Conservation (phyloP, 2,888 invertebrate species). For the Hemicrepidius hirtus region DNA sequence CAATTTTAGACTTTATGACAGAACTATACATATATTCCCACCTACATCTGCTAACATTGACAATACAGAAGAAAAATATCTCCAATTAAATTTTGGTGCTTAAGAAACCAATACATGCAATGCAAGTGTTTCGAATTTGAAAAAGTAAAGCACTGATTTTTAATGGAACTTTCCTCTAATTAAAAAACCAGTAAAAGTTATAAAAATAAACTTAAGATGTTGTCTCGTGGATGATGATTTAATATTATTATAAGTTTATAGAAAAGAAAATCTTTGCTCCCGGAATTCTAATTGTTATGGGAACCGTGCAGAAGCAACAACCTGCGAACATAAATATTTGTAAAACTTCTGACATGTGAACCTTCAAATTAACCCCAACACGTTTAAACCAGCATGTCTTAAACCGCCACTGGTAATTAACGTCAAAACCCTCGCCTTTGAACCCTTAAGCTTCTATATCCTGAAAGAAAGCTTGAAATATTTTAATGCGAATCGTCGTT, state of each 20-base stretch:
- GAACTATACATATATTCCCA: too few species aligned
- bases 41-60: too few species aligned
- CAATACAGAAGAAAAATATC: too few species aligned
- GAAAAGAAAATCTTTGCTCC: constrained; percentile 2
- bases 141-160: too few species aligned
- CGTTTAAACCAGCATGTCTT: constrained; percentile 15
- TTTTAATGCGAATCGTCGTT: constrained; percentile 11
- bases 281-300: constrained; percentile 30
- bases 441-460: neutral
- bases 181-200: too few species aligned
- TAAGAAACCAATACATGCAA: too few species aligned
- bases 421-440: constrained; percentile 14
- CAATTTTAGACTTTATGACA: too few species aligned
- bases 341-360: constrained; percentile 43
- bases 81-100: too few species aligned
- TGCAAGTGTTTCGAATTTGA: too few species aligned
- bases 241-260: neutral
- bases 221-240: neutral
- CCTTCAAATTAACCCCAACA: constrained; percentile 30
- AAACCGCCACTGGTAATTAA: constrained; percentile 25
- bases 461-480: neutral
- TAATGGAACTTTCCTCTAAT: too few species aligned
- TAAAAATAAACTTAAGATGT: too few species aligned
- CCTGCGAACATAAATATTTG: constrained; percentile 44
- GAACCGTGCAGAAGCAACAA: constrained; percentile 37